A percentile compares a stretch with the other conserved stretches of the same genome.
Conservation (phyloP, 2,888 invertebrate genomes). For the Dryococelus australis region DNA sequence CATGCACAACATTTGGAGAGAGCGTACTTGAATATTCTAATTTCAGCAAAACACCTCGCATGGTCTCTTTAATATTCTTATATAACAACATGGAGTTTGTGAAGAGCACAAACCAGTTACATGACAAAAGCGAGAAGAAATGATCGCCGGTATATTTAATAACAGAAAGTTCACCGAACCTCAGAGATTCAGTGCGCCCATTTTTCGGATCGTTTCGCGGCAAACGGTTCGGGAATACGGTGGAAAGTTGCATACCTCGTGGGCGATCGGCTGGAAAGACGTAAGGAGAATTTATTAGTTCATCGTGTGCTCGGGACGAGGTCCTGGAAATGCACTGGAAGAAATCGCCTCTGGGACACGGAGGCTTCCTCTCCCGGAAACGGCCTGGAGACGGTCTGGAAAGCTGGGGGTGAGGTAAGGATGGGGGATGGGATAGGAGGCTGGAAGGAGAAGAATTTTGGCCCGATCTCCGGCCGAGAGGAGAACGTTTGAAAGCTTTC, state of each 20-base stretch:
- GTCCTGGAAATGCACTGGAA: slow-evolving; percentile 16
- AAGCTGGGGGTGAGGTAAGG: neutral
- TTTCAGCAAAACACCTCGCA: too few relatives aligned
- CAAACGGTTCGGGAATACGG: neutral
- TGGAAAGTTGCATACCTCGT: neutral
- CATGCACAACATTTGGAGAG: too few relatives aligned
- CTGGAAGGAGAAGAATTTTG: slow-evolving; percentile 22
- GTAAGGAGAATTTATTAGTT: slow-evolving; percentile 8
- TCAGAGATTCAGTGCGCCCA: neutral
- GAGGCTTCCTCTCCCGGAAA: neutral
- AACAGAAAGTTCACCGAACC: too few relatives aligned
- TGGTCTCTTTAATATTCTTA: too few relatives aligned
- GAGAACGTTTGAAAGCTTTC: slow-evolving; percentile 39
- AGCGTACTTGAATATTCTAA: too few relatives aligned
- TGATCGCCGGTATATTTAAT: too few relatives aligned
- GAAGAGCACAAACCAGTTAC: too few relatives aligned
- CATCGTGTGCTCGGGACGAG: neutral
- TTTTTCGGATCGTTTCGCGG: neutral
- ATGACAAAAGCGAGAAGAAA: too few relatives aligned
- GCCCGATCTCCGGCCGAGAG: neutral
- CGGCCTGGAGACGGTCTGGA: neutral
- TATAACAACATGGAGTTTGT: too few relatives aligned
- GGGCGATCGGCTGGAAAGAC: neutral
- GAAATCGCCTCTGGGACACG: neutral
- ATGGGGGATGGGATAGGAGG: slow-evolving; percentile 21